These are phyloP conservation scores for Oligia strigilis DNA, from an alignment of 2,888 invertebrate species.

Conservation along the genomic window DNA sequence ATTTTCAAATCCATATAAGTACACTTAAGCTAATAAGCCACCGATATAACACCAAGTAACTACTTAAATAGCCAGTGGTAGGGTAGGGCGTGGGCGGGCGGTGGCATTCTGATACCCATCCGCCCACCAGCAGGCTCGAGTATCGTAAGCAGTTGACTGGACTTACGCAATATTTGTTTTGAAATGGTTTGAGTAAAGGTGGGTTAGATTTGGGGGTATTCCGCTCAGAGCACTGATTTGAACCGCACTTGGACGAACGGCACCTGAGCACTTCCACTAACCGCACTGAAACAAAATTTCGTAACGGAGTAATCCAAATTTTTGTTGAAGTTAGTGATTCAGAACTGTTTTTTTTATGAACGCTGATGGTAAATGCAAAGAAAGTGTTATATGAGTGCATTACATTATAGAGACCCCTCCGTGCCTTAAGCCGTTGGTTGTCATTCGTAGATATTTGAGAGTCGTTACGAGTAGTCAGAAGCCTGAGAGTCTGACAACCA, in stretches of 20 bases:
- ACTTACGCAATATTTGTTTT: slow-evolving; percentile 57
- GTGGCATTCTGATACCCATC: slow-evolving; percentile 64
- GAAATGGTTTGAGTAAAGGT: slow-evolving; percentile 31
- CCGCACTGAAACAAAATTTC: no score
- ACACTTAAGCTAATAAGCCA: slow-evolving; percentile 40
- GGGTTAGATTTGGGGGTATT: not conserved
- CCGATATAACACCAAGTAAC: slow-evolving; percentile 37
- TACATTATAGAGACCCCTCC: not conserved
- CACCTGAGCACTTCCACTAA: no score
- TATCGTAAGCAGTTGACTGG: slow-evolving; percentile 46
- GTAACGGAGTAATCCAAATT: slow-evolving; percentile 13
- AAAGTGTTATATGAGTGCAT: not conserved
- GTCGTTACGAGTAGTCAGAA: not conserved
- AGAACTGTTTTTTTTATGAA: not conserved
- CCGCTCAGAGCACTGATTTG: no score
- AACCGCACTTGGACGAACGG: no score
- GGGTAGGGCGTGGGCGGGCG: slow-evolving; percentile 57
- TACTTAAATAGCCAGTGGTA: slow-evolving; percentile 43
- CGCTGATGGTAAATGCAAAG: not conserved
- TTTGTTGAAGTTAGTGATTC: slow-evolving; percentile 13
- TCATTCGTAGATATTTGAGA: not conserved
- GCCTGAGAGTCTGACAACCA: not conserved
- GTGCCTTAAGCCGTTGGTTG: not conserved
- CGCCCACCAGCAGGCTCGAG: slow-evolving; percentile 63
- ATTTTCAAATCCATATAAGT: slow-evolving; percentile 15